Base-by-base conservation (phyloP, 2,797 vertebrate species). In the Muscicapa striata region DNA sequence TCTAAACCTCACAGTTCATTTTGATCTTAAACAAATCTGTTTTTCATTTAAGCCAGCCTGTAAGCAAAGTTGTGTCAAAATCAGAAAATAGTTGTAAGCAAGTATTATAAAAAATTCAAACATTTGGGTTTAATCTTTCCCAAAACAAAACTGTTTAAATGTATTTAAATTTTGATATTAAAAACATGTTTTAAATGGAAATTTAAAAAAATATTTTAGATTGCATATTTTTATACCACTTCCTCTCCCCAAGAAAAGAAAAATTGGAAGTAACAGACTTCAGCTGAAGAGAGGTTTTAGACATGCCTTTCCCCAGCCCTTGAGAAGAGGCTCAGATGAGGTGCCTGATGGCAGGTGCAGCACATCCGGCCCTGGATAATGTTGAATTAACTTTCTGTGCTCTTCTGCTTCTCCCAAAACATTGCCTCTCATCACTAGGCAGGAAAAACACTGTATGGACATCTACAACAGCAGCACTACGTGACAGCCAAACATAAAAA, bases 231-330 rank as follows among this genome's bases (percentile, higher is more conserved):
- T n/a, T 27, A 26, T 13, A 21, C 1, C 29, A 24, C 11, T 3
- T 1, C 4, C 1, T 0, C 2, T 2, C 2, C 2, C 2, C 3
- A 11, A 18, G 32, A 51, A 26, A 58, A 10, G 14, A 19, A n/a
- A 32, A 6, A 59, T 43, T 67, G 21, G 61, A 73, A 83, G 36
- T 38, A 83, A 32, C 23, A 52, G 13, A 52, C 22, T 73, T 63
- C 26, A 77, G 32, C 22, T 80, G 29, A 84, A 58, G 67, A 72
- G 30, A 74, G 1, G 14, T 27, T 76, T 88, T n/a, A 69, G 34
- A 54, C 38, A n/a, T 40, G 54, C 32, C 45, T 90, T 79, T 83
- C 15, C 41, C 49, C 38, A 43, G 13, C 16, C 22, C 19, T 8
- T 48, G 21, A 72, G 26, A 77, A 84, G 61, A 2, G 1, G n/a